Evolutionary conservation across 2,113 vertebrate genomes (phyloP).

Genomic region (Menura novaehollandiae): DNA sequence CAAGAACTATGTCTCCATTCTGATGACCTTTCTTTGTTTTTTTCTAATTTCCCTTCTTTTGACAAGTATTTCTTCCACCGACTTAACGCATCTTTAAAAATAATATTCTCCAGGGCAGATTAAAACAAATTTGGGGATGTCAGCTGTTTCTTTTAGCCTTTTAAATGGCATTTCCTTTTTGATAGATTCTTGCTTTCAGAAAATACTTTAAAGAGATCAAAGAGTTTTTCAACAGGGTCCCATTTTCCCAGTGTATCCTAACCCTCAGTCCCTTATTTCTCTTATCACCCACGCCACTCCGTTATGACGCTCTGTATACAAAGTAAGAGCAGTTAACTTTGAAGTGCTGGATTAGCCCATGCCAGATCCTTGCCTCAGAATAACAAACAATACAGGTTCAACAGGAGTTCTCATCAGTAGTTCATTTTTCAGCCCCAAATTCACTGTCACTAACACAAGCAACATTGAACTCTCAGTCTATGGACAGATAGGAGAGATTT

Average conservation of each 20-base stretch:
- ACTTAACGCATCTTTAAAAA: constrained; percentile 63
- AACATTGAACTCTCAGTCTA: constrained; percentile 81
- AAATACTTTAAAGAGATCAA: constrained; percentile 91
- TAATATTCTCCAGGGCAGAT: constrained; percentile 54
- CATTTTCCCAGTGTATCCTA: constrained; percentile 80
- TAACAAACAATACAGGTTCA: constrained; percentile 88
- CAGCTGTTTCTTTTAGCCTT: constrained; percentile 68
- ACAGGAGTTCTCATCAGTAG: constrained; percentile 83
- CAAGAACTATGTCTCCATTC: not conserved
- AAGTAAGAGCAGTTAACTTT: constrained; percentile 82
- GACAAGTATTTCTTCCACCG: constrained; percentile 44
- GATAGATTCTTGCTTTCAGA: constrained; percentile 86
- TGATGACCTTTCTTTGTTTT: not conserved
- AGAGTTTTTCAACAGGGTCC: constrained; percentile 75
- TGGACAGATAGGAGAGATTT: constrained; percentile 78
- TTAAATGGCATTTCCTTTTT: constrained; percentile 75
- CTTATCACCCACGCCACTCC: constrained; percentile 87
- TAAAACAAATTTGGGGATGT: constrained; percentile 65
- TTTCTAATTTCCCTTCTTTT: not conserved
- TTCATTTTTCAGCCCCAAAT: constrained; percentile 86
- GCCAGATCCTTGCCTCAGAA: constrained; percentile 87
- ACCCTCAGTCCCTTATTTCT: constrained; percentile 80
- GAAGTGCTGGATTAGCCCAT: constrained; percentile 85
- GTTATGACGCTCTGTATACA: constrained; percentile 91
- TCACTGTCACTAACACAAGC: constrained; percentile 84